Base-by-base conservation (phyloP, 2,888 invertebrate species). In the Epirrhoe tristata region DNA sequence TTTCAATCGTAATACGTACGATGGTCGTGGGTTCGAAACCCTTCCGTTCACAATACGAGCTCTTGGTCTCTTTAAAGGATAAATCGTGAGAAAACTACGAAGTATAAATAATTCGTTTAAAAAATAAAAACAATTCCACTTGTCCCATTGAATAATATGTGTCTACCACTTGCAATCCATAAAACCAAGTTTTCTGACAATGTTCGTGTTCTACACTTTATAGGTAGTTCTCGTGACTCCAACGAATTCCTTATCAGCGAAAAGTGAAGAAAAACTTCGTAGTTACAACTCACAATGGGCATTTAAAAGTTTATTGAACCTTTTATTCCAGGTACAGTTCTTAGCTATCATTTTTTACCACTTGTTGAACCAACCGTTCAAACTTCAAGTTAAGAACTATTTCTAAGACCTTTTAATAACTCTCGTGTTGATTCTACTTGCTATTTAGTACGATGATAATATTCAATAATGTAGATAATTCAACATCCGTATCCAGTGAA, bases 281-380 rank as follows among this genome's bases (percentile, higher is more conserved):
- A 43, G 39, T 12, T 60, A 63, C 57, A 63, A 61, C 50, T 67
- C 57, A 67, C 60, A 67, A 64, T 53, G 46, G 59, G 63, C 56
- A 53, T 64, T 67, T 63, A 57, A 63, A 64, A 63, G 36, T 60
- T 67, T 60, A 67, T 60, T 67, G 60, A 63, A 63, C 57, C 36
- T 59, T 67, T 63, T 39, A 58, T 64, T 64, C 55, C 53, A 60
- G 67, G 63, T 57, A 48, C 46, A 59, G 48, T 63, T 58, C 16
- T 32, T 31, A 24, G 14, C 52, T 52, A 63, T 67, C 46, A 55
- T 58, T 67, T 58, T 53, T 67, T 54, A 43, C 56, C 67, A 67
- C 67, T 67, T 67, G 67, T 67, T 67, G 67, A 67, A 55, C 17
- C 6, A 57, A 46, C 14, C 58, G 50, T 57, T 16, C 52, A 8